phyloP scores from a whole-genome alignment of 2,888 invertebrate species.

The Agrochola circellaris region DNA sequence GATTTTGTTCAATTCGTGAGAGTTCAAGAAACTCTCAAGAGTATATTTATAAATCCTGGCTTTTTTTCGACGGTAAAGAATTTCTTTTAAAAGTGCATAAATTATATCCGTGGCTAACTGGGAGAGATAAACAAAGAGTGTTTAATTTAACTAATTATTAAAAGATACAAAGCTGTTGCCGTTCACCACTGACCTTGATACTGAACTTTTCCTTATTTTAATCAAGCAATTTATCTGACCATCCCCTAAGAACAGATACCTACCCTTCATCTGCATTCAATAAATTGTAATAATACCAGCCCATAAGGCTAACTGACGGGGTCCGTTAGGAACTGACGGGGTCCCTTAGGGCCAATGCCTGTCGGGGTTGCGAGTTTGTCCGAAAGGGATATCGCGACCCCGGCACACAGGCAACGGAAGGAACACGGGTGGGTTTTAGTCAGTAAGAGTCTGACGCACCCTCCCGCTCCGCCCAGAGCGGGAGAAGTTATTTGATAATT shows the following conservation, averaged over 20 bases:
- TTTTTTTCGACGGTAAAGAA: conserved; percentile 12
- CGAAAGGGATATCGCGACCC: too few species aligned
- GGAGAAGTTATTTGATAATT: too few species aligned
- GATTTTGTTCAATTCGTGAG: conserved; percentile 15
- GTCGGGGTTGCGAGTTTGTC: too few species aligned
- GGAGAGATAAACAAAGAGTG: neutral
- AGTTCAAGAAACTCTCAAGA: conserved; percentile 51
- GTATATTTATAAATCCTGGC: conserved; percentile 36
- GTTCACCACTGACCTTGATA: neutral
- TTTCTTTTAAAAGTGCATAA: conserved; percentile 20
- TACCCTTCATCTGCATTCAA: neutral
- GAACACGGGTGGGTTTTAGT: too few species aligned
- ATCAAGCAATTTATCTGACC: neutral
- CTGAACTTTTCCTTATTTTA: neutral
- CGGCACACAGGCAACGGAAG: too few species aligned
- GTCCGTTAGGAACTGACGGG: too few species aligned
- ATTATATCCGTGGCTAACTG: conserved; percentile 12
- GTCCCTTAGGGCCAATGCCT: too few species aligned
- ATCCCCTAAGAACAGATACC: neutral
- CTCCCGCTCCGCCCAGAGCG: too few species aligned
- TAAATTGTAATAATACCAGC: neutral
- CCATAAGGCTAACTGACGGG: too few species aligned
- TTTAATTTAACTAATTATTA: neutral
- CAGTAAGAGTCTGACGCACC: too few species aligned
- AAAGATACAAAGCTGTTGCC: neutral